Base-by-base conservation (phyloP, 2,797 vertebrate species). In the Sebastes steindachneri region DNA sequence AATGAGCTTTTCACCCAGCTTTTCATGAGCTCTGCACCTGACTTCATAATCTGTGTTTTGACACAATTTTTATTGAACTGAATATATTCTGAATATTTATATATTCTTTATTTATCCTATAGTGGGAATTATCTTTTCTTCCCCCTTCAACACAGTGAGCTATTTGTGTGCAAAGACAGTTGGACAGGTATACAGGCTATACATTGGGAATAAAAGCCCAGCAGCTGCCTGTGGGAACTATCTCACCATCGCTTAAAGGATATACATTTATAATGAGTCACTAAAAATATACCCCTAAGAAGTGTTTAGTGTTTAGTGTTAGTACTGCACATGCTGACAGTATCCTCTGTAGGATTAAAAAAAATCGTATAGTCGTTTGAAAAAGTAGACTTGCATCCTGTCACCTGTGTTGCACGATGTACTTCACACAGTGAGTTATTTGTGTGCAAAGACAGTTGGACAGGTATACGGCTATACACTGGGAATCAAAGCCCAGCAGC, bases 211-310 rank as follows among this genome's bases (percentile, higher is more conserved):
- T 76, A 64, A 84, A 72, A 85, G 65, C 73, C 45, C 37, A 21
- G 51, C 35, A 45, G 37, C 37, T 57, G 58, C 57, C 72, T 28
- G 29, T 62, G 55, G 21, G 54, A 77, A 80, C 75, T 75, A 65
- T 68, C 48, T 37, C 80, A 37, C 67, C 66, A 23, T 28, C 70
- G 23, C 45, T 2, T 63, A 62, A 41, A 41, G 70, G 48, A 67
- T 73, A 69, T 59, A 62, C 54, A 73, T 73, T 77, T 48, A 58
- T 60, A 87, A 78, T 11, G 59, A 75, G 53, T 35, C 73, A 45
- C 64, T 74, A 37, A 67, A 82, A 82, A 79, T 69, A 87, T 14
- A 80, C 48, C 80, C 59, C 0, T 1, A 12, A 53, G 23, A 35
- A 62, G 55, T 11, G 11, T 53, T 55, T 31, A 65, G 53, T 14